Evolutionary conservation across 2,113 vertebrate genomes (phyloP).

Genomic region (Engystomops pustulosus): DNA sequence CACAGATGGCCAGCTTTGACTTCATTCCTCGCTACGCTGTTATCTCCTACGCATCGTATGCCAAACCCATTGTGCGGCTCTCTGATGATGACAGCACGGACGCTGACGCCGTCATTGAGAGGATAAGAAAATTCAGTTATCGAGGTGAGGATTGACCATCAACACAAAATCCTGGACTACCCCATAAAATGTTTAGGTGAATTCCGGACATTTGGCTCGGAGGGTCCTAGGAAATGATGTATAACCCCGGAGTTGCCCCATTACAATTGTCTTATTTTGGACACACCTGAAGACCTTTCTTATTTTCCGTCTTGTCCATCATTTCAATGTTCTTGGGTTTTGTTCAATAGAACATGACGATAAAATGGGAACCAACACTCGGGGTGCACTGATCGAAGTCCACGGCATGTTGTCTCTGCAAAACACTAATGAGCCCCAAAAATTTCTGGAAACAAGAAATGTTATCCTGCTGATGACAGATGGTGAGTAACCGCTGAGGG

Average conservation of each 20-base stretch:
- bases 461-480: conserved; percentile 53
- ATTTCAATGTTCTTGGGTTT: not conserved
- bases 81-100: not conserved
- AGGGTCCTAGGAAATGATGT: too few relatives aligned
- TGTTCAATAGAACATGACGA: conserved; percentile 23
- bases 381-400: conserved; percentile 5
- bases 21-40: conserved; percentile 18
- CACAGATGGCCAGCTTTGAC: conserved; percentile 43
- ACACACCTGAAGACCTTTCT: not conserved
- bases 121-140: too few relatives aligned
- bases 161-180: too few relatives aligned
- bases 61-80: not conserved
- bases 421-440: not conserved
- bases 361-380: conserved; percentile 39
- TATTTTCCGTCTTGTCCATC: too few relatives aligned
- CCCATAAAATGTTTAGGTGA: too few relatives aligned
- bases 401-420: not conserved
- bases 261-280: not conserved
- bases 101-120: not conserved
- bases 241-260: too few relatives aligned
- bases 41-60: conserved; percentile 18
- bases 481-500: not conserved
- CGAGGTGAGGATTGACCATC: too few relatives aligned
- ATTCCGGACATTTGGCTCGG: too few relatives aligned
- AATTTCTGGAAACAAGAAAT: conserved; percentile 17